These are phyloP conservation scores for Spinibarbus caldwelli DNA, from an alignment of 2,797 vertebrate species.

Conservation along the genomic window DNA sequence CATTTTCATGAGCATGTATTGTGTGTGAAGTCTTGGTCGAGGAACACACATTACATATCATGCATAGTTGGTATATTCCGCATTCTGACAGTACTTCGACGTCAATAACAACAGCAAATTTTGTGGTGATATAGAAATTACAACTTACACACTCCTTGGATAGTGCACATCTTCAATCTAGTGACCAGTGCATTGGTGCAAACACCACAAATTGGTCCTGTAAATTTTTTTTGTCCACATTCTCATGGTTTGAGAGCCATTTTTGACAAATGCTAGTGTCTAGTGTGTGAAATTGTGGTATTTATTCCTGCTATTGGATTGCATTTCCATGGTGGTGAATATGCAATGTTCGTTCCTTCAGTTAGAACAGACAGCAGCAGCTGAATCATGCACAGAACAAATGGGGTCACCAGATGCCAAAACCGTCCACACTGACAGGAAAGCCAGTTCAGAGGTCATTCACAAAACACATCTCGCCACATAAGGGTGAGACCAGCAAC, in stretches of 20 bases:
- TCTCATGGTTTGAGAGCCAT: background rate
- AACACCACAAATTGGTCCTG: background rate
- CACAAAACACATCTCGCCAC: slow-evolving; percentile 61
- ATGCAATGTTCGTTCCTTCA: slow-evolving; percentile 36
- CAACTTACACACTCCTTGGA: background rate
- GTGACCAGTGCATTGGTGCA: slow-evolving; percentile 1
- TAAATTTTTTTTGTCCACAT: background rate
- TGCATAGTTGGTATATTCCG: slow-evolving; percentile 9
- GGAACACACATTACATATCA: slow-evolving; percentile 22
- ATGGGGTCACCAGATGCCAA: slow-evolving; percentile 71
- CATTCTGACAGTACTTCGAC: background rate
- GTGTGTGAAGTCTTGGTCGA: slow-evolving; percentile 22
- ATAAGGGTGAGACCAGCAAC: slow-evolving; percentile 56
- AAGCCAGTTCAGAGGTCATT: slow-evolving; percentile 70
- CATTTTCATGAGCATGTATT: slow-evolving; percentile 17
- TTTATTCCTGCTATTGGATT: slow-evolving; percentile 28
- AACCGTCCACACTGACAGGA: slow-evolving; percentile 67
- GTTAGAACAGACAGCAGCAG: slow-evolving; percentile 71
- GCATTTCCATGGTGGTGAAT: slow-evolving; percentile 37
- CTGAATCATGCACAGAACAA: slow-evolving; percentile 70
- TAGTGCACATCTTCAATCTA: background rate
- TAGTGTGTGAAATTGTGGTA: background rate
- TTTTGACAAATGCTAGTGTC: slow-evolving; percentile 3
- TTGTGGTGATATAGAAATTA: slow-evolving; percentile 12
- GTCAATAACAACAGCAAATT: slow-evolving; percentile 16